phyloP scores from a whole-genome alignment of 2,113 vertebrate genomes.

The Gymnobelideus leadbeateri region DNA sequence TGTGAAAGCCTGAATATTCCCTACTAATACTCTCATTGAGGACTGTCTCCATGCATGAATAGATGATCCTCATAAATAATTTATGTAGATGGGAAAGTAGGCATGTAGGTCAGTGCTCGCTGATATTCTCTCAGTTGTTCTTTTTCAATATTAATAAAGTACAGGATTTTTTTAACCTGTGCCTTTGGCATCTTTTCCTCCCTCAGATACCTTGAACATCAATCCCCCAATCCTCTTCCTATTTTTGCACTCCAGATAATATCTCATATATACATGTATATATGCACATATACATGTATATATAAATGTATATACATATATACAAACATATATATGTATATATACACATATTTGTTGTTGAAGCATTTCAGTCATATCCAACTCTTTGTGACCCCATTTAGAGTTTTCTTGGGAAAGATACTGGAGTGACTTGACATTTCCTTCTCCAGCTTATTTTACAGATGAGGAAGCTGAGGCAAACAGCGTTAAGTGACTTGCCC shows the following conservation, averaged over 20 bases:
- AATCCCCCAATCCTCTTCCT: background rate
- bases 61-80: background rate
- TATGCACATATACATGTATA: background rate
- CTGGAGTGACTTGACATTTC: background rate
- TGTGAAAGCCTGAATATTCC: background rate
- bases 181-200: background rate
- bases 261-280: background rate
- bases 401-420: background rate
- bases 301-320: background rate
- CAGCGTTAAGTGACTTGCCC: background rate
- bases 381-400: background rate
- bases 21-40: background rate
- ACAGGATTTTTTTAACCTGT: background rate
- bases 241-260: background rate
- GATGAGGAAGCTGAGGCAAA: background rate
- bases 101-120: background rate
- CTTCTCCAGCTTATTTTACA: background rate
- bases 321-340: background rate
- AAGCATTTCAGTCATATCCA: background rate
- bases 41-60: background rate
- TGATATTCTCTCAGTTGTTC: background rate
- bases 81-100: constrained; percentile 1
- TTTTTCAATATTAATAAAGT: background rate
- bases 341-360: background rate
- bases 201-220: background rate